Evolutionary conservation across 2,113 vertebrate species (phyloP), one percentile per base, ranked within the genome.

Genomic region (Pipa parva): DNA sequence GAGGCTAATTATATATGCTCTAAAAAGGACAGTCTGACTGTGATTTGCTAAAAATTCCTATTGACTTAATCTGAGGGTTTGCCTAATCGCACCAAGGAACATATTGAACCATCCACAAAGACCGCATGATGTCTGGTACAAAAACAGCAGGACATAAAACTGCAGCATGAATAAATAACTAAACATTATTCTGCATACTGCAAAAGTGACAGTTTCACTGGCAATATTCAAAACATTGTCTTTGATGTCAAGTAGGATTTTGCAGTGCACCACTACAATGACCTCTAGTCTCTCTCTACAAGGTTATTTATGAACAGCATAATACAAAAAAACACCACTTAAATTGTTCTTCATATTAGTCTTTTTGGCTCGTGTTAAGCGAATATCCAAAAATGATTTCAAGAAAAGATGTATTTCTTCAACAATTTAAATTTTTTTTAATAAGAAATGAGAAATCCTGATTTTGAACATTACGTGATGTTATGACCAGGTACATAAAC

Each of bases 91-190:
- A 52, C 22, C 50, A 52, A 25, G 50, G 50, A 25, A 52, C 50
- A 52, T 52, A 52, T 52, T 52, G 50, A 52, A 25, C 50, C 15
- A 42, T 42, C 39, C 39, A 42, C 39, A 42, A 42, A 52, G 10
- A 10, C 52, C 31, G 13, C 52, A 29, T 29, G 52, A 28, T 13
- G 15, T 26, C 27, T 55, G 15, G 27, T 18, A 29, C 26, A 17
- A 55, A 55, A 7, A 29, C 52, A 55, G 52, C n/a, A 28, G 52
- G 52, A 18, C 17, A 26, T 15, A 49, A 6, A 55, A 55, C 27
- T 18, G n/a, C 52, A 55, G 25, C 6, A n/a, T 55, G 17, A 29
- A 20, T 55, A 29, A 29, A 28, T 18, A 26, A 15, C 17, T 55
- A 28, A 55, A 49, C 46, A 49, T 49, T 49, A 49, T 49, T 49